Evolutionary conservation across 2,888 invertebrate genomes (phyloP), one percentile per base, ranked within the genome.

Genomic region (Nezara viridula): DNA sequence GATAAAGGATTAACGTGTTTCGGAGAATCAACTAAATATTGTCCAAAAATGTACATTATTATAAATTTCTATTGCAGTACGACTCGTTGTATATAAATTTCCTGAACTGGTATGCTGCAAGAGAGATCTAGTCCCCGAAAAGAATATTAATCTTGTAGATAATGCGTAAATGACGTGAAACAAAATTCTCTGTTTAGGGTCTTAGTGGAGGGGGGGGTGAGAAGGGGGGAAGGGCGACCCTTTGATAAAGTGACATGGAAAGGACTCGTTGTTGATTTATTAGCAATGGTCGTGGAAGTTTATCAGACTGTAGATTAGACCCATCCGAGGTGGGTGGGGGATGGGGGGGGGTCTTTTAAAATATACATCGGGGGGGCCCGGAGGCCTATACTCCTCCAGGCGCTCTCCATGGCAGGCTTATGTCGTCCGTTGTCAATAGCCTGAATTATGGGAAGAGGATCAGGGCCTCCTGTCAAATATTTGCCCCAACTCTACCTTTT

Each of bases 311-410:
- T 27, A 60, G 60, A 60, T 60, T 60, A 60, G 60, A 27, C 3
- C 60, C 27, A 27, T 27, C 27, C 27, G 60, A 0, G 27, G 27
- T 4, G 5, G 44, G 10, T 21, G 52, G n/a, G 2, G 27, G 27
- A 14, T 44, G 44, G 10, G 52, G 52, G n/a, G 52, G 14, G 55
- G 55, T 10, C 9, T 55, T 55, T 32, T 60, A 60, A 60, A 60
- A 60, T 60, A 60, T 60, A 27, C 4, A 60, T 60, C 27, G 27
- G 27, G 14, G 27, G 60, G 60, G 14, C 1, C 1, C 0, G 52
- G 3, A 2, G 3, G 21, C 2, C 2, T 24, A 19, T 24, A 10
- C n/a, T n/a, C 10, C n/a, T 2, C 3, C 21, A 1, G 2, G n/a
- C 6, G 27, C 3, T 27, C 16, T 12, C 7, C 27, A 10, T 27